Evolutionary conservation across 2,797 vertebrate species (phyloP).

Genomic region (Nyctibius grandis): DNA sequence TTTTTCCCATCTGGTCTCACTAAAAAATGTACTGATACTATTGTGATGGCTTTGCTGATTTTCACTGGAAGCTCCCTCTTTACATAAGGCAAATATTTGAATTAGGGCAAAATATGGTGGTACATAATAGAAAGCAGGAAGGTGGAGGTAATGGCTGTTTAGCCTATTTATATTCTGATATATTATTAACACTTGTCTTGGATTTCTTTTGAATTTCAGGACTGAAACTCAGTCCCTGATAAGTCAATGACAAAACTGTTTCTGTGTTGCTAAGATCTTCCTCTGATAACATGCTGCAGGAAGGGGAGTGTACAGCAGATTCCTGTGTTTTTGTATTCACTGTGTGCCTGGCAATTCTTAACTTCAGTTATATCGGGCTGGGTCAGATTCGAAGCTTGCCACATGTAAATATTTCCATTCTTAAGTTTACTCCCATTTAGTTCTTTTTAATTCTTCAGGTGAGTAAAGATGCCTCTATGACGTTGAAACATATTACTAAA

Average conservation of each 20-base stretch:
- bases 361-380: not conserved
- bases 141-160: not conserved
- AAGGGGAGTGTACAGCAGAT: not conserved
- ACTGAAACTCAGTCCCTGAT: not conserved
- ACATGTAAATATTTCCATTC: not conserved
- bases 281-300: not conserved
- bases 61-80: not conserved
- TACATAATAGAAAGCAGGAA: not conserved
- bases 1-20: not conserved
- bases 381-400: not conserved
- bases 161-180: slow-evolving; percentile 1
- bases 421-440: not conserved
- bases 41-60: not conserved
- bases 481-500: not conserved
- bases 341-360: not conserved
- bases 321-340: not conserved
- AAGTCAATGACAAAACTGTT: slow-evolving; percentile 19
- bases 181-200: slow-evolving; percentile 24
- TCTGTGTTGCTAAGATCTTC: not conserved
- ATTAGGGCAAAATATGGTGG: not conserved
- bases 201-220: slow-evolving; percentile 17
- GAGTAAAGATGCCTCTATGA: not conserved
- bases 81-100: not conserved
- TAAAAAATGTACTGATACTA: not conserved
- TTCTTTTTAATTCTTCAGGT: not conserved